These are phyloP conservation scores for Excalfactoria chinensis DNA, from an alignment of 2,113 vertebrate genomes.

Conservation along the genomic window DNA sequence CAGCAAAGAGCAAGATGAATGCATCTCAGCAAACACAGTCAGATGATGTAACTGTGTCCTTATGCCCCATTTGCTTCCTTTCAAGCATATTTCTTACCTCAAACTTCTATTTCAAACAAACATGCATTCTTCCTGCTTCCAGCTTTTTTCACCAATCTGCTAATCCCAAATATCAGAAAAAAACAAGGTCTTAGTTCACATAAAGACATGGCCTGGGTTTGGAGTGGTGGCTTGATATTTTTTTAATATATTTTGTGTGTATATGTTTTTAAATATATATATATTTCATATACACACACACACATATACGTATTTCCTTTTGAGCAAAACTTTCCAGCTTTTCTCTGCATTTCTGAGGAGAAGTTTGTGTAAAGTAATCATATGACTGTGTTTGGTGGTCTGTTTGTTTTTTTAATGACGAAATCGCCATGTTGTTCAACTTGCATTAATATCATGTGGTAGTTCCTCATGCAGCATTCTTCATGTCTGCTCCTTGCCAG, in stretches of 20 bases:
- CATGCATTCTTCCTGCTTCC: neutral
- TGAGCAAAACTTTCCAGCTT: neutral
- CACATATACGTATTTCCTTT: neutral
- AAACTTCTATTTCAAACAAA: neutral
- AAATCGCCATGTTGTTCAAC: neutral
- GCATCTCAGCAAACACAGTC: neutral
- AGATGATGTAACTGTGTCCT: neutral
- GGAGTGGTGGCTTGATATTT: accelerated
- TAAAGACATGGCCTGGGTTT: neutral
- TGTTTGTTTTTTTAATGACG: neutral
- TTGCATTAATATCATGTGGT: neutral
- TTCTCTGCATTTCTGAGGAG: neutral
- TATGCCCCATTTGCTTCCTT: neutral
- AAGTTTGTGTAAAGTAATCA: neutral
- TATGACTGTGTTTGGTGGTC: neutral
- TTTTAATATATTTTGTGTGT: neutral
- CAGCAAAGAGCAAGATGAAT: neutral
- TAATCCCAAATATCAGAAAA: neutral
- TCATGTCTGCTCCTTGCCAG: neutral
- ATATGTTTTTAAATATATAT: too few relatives aligned
- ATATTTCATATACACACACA: too few relatives aligned
- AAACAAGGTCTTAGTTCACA: neutral
- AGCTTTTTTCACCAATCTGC: accelerated
- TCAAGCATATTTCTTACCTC: neutral
- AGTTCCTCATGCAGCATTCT: neutral